A percentile compares a stretch with the other conserved stretches of the same genome.
phyloP scores from a whole-genome alignment of 2,113 vertebrate genomes.

The Phodopus roborovskii region DNA sequence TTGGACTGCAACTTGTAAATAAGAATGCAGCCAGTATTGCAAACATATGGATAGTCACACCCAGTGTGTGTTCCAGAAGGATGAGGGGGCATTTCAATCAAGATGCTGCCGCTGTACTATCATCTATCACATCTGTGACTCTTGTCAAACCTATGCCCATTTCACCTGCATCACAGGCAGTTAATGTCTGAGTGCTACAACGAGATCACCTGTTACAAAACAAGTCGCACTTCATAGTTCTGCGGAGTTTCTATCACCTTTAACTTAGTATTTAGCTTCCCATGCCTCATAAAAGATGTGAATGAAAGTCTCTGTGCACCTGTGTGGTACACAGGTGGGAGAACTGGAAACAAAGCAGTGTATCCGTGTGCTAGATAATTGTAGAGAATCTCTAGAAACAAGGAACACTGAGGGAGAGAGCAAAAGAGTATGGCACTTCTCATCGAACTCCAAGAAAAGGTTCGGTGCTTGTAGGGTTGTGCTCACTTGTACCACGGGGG shows the following conservation, averaged over 20 bases:
- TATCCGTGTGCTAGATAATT: not conserved
- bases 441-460: not conserved
- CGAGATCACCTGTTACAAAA: not conserved
- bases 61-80: not conserved
- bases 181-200: not conserved
- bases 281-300: not conserved
- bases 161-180: not conserved
- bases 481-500: not conserved
- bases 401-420: not conserved
- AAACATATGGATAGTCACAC: not conserved
- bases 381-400: not conserved
- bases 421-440: not conserved
- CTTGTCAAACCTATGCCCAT: not conserved
- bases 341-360: not conserved
- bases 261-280: not conserved
- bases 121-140: not conserved
- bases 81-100: not conserved
- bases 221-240: not conserved
- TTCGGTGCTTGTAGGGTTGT: not conserved
- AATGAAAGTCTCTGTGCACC: not conserved
- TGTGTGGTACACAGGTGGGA: not conserved
- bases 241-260: conserved; percentile 12
- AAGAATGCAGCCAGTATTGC: not conserved
- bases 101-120: fast-evolving
- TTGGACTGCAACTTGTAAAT: not conserved